Evolutionary conservation across 2,797 vertebrate species (phyloP), one percentile per base, ranked within the genome.

Genomic region (Psittacula derbiana): DNA sequence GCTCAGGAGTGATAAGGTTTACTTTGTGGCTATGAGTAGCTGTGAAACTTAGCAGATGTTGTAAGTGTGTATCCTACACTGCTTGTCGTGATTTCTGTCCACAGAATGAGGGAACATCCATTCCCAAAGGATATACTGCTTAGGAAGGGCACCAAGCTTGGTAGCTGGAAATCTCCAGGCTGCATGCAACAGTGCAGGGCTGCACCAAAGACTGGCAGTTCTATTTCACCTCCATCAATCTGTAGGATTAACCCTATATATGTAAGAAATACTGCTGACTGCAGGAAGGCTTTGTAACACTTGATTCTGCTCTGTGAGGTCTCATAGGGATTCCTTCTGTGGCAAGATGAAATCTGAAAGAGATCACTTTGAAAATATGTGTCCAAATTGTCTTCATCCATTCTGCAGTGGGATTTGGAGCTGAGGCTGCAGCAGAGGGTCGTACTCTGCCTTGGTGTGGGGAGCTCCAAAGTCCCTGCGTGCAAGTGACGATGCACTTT

Each of bases 181-280:
- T 72, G 11, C 0, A 0, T 44, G 27, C 12, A 36, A 2, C 0
- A 0, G 30, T 66, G 74, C 38, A 16, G 80, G 49, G 13, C 6
- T 6, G 67, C 58, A 23, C 46, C 52, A 27, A 10, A 76, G 61
- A 12, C 21, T 15, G 23, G 40, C 31, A 17, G 21, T 28, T 69
- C 52, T 15, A 5, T 38, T 71, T 65, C 28, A 30, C 44, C n/a
- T 40, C 66, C 50, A 4, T 50, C 36, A 3, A 0, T 41, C 53
- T 25, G 17, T 36, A 24, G 66, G 53, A 5, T 58, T 46, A 31
- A 62, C 52, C 36, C 38, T 3, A 1, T 5, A 19, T 21, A 17
- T 1, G 0, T 12, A 7, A 43, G 85, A 47, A 62, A 38, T 23
- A 4, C 4, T 3, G 38, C 65, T 1, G 0, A 4, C 67, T 20